Evolutionary conservation across 2,888 invertebrate genomes (phyloP).

Genomic region (Lasioglossum zephyrum): DNA sequence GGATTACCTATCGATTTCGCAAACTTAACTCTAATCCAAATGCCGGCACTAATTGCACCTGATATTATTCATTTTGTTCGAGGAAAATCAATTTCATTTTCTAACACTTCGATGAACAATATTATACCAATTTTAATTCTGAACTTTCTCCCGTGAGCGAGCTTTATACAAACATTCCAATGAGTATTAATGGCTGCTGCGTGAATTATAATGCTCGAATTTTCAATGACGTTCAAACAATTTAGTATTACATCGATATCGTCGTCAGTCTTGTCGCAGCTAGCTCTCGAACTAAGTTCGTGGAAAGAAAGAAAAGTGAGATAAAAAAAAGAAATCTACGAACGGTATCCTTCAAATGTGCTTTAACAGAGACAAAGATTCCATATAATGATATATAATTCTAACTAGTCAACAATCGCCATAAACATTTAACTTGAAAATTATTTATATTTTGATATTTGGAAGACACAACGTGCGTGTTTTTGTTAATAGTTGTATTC

Average conservation of each 20-base stretch:
- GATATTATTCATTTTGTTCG: conserved; percentile 22
- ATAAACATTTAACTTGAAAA: conserved; percentile 54
- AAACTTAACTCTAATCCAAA: conserved; percentile 23
- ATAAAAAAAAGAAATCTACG: conserved; percentile 11
- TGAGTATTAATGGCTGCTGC: conserved; percentile 47
- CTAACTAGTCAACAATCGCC: conserved; percentile 63
- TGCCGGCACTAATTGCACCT: conserved; percentile 53
- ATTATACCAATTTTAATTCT: conserved; percentile 1
- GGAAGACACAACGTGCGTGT: conserved; percentile 67
- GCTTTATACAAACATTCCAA: conserved; percentile 9
- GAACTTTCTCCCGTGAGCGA: neutral
- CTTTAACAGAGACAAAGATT: conserved; percentile 39
- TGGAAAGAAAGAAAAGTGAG: conserved; percentile 40
- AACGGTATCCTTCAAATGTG: conserved; percentile 31
- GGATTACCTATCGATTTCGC: conserved; percentile 12
- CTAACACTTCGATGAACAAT: conserved; percentile 11
- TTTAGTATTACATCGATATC: conserved; percentile 37
- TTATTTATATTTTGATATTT: conserved; percentile 60
- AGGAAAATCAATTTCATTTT: neutral
- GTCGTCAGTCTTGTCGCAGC: conserved; percentile 53
- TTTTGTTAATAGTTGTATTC: conserved; percentile 45
- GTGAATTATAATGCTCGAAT: conserved; percentile 5
- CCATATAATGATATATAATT: conserved; percentile 52
- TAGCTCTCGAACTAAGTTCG: conserved; percentile 27
- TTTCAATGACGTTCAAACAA: conserved; percentile 4